Evolutionary conservation across 2,797 vertebrate genomes (phyloP), one percentile per base, ranked within the genome.

Genomic region (Phyllotis vaccarum): DNA sequence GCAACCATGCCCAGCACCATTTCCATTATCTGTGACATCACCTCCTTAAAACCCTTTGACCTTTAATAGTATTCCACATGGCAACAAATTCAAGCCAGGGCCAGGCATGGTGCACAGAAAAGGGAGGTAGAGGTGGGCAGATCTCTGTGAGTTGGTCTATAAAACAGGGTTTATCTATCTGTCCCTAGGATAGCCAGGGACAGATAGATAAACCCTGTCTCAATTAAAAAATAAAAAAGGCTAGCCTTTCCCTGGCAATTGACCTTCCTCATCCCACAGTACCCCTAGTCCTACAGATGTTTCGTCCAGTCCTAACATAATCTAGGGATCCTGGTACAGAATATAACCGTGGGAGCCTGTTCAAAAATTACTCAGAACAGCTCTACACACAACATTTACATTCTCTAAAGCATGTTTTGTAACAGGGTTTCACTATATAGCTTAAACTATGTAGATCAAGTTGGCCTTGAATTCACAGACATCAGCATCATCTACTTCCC

Each of bases 191-290:
- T 19, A 85, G 62, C 29, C 43, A 85, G 43, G 43, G 31, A 49
- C 29, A 66, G n/a, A n/a, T 6, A 83, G 19, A 66, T 12, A 66
- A n/a, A 83, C 27, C n/a, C 37, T 64, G 29, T 13, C 40, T 43
- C 40, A 46, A 62, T 40, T 37, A 81, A 81, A 81, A 81, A 12
- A 82, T 64, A 86, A 19, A 40, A 56, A 56, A 80, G 56, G 56
- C 74, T n/a, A 75, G 81, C 21, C 88, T 93, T 76, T 94, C 88
- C 86, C 76, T 40, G 78, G 34, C 68, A 82, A 46, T 56, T 54
- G 60, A 27, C 58, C 80, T 62, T 80, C 13, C 62, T 76, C 46
- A 85, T 64, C 13, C 46, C 83, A 46, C 7, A 37, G 27, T 7
- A 9, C 3, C 40, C 68, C 46, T 58, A 31, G 9, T 54, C 75